phyloP scores from a whole-genome alignment of 2,113 vertebrate genomes.

The Ornithorhynchus anatinus region DNA sequence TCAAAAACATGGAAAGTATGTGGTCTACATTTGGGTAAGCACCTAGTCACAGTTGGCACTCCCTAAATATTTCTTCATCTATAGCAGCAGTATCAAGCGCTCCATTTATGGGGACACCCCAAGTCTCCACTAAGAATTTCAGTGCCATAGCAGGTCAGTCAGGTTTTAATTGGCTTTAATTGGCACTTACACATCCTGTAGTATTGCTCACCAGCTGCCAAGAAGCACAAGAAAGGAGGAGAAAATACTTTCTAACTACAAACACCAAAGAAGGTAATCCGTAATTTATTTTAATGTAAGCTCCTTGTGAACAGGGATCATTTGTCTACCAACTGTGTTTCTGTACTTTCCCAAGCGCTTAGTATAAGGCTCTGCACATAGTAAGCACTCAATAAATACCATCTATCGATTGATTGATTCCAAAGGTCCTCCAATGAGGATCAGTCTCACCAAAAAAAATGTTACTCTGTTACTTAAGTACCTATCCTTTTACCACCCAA shows the following conservation, averaged over 20 bases:
- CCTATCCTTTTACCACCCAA: no score
- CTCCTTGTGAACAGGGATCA: no score
- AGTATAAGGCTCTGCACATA: no score
- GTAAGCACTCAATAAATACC: no score
- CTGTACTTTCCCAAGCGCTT: no score
- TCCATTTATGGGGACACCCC: background rate
- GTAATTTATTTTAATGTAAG: no score
- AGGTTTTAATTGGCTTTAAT: constrained; percentile 58
- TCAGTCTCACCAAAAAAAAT: no score
- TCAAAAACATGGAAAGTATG: no score
- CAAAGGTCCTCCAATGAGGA: no score
- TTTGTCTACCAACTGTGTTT: no score
- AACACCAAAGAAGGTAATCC: constrained; percentile 48
- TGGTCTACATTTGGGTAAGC: background rate
- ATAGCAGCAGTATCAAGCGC: background rate
- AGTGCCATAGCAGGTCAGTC: constrained; percentile 32
- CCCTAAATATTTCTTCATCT: background rate
- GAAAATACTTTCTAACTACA: constrained; percentile 54
- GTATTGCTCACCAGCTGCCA: constrained; percentile 55
- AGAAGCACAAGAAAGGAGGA: constrained; percentile 44
- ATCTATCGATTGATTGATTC: no score
- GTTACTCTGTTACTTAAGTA: no score
- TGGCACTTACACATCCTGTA: constrained; percentile 54
- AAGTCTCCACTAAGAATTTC: constrained; percentile 4
- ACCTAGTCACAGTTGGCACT: background rate